phyloP scores from a whole-genome alignment of 2,797 vertebrate species.

The Thaleichthys pacificus region DNA sequence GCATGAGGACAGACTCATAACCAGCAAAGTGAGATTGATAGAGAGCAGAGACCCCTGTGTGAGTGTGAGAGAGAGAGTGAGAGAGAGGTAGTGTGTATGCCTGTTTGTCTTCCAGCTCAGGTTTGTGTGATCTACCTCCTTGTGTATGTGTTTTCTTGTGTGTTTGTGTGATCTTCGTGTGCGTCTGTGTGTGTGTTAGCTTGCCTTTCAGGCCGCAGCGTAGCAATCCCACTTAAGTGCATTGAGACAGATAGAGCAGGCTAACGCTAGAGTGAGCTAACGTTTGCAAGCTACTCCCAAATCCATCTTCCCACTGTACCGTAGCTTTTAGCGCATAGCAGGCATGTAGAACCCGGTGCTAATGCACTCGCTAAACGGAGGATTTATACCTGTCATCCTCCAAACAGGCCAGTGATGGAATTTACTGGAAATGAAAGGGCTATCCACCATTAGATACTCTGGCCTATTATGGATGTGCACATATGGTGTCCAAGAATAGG shows the following conservation, averaged over 20 bases:
- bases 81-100: slow-evolving; percentile 11
- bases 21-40: slow-evolving; percentile 2
- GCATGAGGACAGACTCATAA: slow-evolving; percentile 22
- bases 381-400: slow-evolving; percentile 24
- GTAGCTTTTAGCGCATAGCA: slow-evolving; percentile 23
- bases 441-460: neutral
- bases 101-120: neutral
- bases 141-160: no score
- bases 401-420: neutral
- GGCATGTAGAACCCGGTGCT: slow-evolving; percentile 9
- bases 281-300: slow-evolving; percentile 17
- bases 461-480: neutral
- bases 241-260: slow-evolving; percentile 49
- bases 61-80: neutral
- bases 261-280: slow-evolving; percentile 45
- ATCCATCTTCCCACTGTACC: slow-evolving; percentile 28
- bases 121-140: neutral
- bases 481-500: neutral
- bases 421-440: slow-evolving; percentile 8
- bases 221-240: slow-evolving; percentile 35
- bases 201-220: slow-evolving; percentile 14
- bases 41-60: neutral
- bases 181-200: neutral
- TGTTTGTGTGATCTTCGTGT: neutral
- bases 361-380: slow-evolving; percentile 16